Conservation (phyloP, 1,140 invertebrate genomes). For the Lepidurus packardi region DNA sequence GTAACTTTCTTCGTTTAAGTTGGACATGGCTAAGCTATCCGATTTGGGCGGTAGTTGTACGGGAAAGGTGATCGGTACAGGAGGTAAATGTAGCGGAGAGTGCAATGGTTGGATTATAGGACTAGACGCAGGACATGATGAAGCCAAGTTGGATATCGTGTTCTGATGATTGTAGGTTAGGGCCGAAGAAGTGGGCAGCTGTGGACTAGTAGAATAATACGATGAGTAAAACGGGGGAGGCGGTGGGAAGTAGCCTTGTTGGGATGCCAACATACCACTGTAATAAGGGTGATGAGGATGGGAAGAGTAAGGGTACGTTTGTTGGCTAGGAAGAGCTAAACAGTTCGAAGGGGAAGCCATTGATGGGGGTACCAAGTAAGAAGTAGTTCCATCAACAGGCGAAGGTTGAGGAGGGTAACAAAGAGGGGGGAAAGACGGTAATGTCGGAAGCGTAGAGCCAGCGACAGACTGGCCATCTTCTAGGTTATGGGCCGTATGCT, state of each 20-base stretch:
- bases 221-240: background rate
- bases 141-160: background rate
- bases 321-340: conserved; percentile 26
- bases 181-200: background rate
- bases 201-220: background rate
- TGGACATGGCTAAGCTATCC: background rate
- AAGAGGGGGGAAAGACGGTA: background rate
- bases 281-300: conserved; percentile 30
- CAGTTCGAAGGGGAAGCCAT: conserved; percentile 33
- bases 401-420: conserved; percentile 8
- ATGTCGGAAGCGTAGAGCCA: background rate
- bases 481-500: background rate
- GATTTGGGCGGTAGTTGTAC: background rate
- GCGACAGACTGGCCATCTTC: background rate
- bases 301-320: conserved; percentile 31
- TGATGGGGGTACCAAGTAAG: conserved; percentile 31
- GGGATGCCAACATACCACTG: conserved; percentile 26
- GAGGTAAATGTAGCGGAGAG: background rate
- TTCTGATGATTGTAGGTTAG: background rate
- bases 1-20: background rate
- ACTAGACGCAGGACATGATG: background rate
- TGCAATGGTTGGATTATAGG: background rate
- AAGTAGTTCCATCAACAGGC: background rate
- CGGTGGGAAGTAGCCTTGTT: conserved; percentile 29
- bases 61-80: background rate